These are phyloP conservation scores for Eristalis pertinax DNA, from an alignment of 2,888 invertebrate genomes.

Conservation along the genomic window DNA sequence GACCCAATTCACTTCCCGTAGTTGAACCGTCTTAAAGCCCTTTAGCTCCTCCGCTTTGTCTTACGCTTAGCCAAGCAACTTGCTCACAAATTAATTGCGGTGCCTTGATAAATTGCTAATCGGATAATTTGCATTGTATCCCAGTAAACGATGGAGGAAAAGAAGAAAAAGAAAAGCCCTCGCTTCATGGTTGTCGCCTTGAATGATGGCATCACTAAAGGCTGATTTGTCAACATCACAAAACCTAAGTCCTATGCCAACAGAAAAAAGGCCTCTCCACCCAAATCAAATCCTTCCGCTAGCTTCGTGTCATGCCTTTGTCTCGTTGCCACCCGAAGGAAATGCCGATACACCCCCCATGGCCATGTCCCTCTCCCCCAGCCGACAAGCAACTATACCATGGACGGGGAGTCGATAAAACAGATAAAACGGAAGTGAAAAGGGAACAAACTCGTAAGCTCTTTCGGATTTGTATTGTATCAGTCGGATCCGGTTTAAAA, in stretches of 20 bases:
- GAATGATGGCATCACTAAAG: constrained; percentile 56
- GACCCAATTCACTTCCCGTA: background rate
- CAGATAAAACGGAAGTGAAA: constrained; percentile 21
- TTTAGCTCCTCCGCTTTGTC: background rate
- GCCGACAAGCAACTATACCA: background rate
- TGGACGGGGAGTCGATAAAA: constrained; percentile 29
- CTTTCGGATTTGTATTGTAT: constrained; percentile 61
- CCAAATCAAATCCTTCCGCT: constrained; percentile 29
- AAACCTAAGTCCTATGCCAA: constrained; percentile 48
- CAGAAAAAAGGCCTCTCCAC: constrained; percentile 8
- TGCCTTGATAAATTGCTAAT: constrained; percentile 40
- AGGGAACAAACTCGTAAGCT: constrained; percentile 52
- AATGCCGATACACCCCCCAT: background rate
- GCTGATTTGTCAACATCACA: constrained; percentile 66
- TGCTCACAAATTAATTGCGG: constrained; percentile 17
- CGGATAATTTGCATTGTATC: constrained; percentile 38
- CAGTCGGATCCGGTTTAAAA: constrained; percentile 53
- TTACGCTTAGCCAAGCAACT: background rate
- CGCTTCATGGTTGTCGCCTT: constrained; percentile 1
- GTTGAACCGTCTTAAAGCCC: background rate
- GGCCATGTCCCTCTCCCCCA: background rate
- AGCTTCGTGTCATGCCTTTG: constrained; percentile 37
- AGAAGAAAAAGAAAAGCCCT: background rate
- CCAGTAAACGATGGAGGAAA: background rate
- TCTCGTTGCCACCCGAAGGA: constrained; percentile 28